Conservation (phyloP, 2,888 invertebrate species). For the Eupithecia tripunctaria region DNA sequence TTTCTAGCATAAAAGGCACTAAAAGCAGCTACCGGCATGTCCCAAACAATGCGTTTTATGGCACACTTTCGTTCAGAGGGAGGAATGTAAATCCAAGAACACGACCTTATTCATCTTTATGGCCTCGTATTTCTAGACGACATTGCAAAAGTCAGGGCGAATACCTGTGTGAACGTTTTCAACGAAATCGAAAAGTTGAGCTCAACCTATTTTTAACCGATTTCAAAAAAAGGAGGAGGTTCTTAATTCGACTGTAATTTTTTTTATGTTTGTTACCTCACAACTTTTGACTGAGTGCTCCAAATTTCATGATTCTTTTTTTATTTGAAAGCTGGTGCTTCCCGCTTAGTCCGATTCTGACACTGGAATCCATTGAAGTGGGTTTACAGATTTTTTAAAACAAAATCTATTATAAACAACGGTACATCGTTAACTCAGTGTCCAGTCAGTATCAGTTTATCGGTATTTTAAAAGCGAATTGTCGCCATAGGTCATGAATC, state of each 20-base stretch:
- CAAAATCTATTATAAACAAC: too few relatives aligned
- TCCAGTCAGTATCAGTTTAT: not conserved
- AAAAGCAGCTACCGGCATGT: slow-evolving; percentile 7
- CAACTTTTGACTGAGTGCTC: too few relatives aligned
- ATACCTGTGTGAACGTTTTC: slow-evolving; percentile 19
- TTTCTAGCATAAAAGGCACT: slow-evolving; percentile 1
- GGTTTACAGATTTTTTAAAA: too few relatives aligned
- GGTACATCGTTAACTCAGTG: not conserved
- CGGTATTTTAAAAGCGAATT: not conserved
- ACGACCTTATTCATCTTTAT: slow-evolving; percentile 35
- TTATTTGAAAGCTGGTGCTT: too few relatives aligned
- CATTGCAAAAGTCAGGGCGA: slow-evolving; percentile 20
- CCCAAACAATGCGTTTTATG: slow-evolving; percentile 29
- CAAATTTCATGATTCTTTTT: too few relatives aligned
- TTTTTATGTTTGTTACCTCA: too few relatives aligned
- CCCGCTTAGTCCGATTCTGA: too few relatives aligned
- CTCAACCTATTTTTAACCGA: not conserved
- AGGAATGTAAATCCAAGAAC: slow-evolving; percentile 30
- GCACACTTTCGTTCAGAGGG: slow-evolving; percentile 27
- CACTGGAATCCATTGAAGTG: too few relatives aligned
- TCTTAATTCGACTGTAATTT: too few relatives aligned
- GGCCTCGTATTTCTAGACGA: slow-evolving; percentile 28
- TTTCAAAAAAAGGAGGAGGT: too few relatives aligned
- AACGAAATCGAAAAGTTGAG: slow-evolving; percentile 3
- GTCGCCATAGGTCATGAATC: not conserved